These are phyloP conservation scores for Syndactyla subalaris DNA, from an alignment of 2,797 vertebrate species.

Conservation along the genomic window DNA sequence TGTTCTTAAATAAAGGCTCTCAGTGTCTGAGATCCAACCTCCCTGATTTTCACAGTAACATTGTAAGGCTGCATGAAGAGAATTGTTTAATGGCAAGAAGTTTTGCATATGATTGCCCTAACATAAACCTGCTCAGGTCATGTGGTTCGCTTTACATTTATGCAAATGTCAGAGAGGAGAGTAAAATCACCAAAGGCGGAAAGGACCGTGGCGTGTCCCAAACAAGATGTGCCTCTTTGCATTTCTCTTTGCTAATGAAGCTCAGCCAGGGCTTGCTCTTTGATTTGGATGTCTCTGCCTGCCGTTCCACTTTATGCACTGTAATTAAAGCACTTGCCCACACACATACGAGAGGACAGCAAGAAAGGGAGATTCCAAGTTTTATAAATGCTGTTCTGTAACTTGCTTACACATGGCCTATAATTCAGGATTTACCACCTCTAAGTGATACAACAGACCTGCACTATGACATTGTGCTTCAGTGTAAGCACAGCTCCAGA, in stretches of 20 bases:
- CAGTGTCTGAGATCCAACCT: slow-evolving; percentile 53
- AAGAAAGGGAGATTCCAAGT: slow-evolving; percentile 46
- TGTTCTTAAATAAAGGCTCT: slow-evolving; percentile 72
- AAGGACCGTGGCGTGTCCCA: slow-evolving; percentile 60
- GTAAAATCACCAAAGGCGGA: slow-evolving; percentile 67
- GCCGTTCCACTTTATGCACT: slow-evolving; percentile 68
- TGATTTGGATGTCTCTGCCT: slow-evolving; percentile 73
- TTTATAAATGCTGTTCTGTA: slow-evolving; percentile 48
- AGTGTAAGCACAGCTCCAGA: background rate
- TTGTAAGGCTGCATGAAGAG: slow-evolving; percentile 23
- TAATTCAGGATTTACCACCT: slow-evolving; percentile 44
- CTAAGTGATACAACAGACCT: slow-evolving; percentile 56
- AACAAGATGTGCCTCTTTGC: slow-evolving; percentile 76
- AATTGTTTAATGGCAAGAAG: slow-evolving; percentile 47
- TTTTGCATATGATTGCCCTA: slow-evolving; percentile 32
- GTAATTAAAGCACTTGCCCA: slow-evolving; percentile 77
- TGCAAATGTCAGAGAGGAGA: slow-evolving; percentile 71
- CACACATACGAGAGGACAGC: slow-evolving; percentile 66
- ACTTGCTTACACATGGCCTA: slow-evolving; percentile 37
- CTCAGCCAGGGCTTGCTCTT: slow-evolving; percentile 75
- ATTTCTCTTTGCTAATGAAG: slow-evolving; percentile 78
- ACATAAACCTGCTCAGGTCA: slow-evolving; percentile 34
- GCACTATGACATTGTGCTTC: background rate
- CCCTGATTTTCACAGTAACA: slow-evolving; percentile 55
- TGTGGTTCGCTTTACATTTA: slow-evolving; percentile 73